These are phyloP conservation scores for Pituophis catenifer DNA, from an alignment of 2,113 vertebrate genomes.

Conservation along the genomic window DNA sequence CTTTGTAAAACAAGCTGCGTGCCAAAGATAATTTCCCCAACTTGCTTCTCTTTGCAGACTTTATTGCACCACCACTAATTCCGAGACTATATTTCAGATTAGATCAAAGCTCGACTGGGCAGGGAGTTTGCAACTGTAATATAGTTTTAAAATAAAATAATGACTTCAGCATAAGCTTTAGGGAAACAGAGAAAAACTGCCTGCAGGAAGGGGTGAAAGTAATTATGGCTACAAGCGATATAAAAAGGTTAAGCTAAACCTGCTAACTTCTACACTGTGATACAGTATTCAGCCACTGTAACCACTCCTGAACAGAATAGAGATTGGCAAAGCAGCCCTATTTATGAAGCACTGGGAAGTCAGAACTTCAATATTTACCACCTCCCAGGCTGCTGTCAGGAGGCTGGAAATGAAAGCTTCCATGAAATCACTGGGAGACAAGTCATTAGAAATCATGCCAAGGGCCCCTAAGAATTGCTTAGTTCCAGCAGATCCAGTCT, in stretches of 20 bases:
- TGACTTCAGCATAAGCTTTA: conserved; percentile 51
- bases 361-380: background rate
- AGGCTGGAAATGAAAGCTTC: background rate
- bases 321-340: background rate
- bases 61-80: conserved; percentile 56
- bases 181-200: conserved; percentile 33
- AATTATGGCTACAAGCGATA: conserved; percentile 51
- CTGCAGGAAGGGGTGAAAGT: conserved; percentile 51
- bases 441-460: background rate
- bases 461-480: background rate
- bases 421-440: background rate
- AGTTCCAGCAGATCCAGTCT: background rate
- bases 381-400: background rate
- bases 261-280: conserved; percentile 20
- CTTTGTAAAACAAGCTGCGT: conserved; percentile 68
- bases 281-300: conserved; percentile 10
- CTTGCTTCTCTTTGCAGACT: conserved; percentile 64
- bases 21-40: conserved; percentile 68
- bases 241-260: conserved; percentile 2
- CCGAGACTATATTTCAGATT: conserved; percentile 60
- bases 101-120: conserved; percentile 64
- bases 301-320: background rate
- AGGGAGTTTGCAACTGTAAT: conserved; percentile 52
- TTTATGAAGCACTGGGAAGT: background rate
- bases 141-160: conserved; percentile 64